Evolutionary conservation across 2,888 invertebrate species (phyloP).

Genomic region (Torymus auratus): DNA sequence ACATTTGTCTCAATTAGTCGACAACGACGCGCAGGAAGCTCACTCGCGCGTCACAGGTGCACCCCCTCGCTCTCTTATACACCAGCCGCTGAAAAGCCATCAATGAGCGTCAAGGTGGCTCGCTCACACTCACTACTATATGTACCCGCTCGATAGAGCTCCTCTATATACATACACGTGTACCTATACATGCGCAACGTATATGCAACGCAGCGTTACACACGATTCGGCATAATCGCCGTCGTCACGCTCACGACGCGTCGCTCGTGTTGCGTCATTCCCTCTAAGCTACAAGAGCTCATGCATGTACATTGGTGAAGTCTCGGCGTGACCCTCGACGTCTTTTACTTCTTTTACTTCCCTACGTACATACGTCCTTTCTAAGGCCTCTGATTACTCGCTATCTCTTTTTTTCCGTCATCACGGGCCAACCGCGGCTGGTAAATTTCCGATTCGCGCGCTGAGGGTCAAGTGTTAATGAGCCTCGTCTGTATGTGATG

Average conservation of each 20-base stretch:
- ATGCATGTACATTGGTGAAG: background rate
- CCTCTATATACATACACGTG: no score
- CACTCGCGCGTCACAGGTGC: no score
- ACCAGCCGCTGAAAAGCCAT: slow-evolving; percentile 1
- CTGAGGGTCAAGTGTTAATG: slow-evolving; percentile 57
- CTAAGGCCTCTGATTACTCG: no score
- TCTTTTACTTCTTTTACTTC: background rate
- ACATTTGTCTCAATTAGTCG: no score
- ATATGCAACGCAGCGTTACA: no score
- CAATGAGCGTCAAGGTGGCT: slow-evolving; percentile 30
- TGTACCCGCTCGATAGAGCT: no score
- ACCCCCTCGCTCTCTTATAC: no score
- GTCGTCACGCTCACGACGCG: slow-evolving; percentile 23
- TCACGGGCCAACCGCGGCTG: background rate
- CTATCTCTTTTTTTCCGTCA: no score
- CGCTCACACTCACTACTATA: no score
- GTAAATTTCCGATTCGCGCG: slow-evolving; percentile 54
- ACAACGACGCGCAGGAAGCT: no score
- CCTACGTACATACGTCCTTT: background rate
- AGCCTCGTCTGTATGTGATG: slow-evolving; percentile 5
- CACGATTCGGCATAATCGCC: slow-evolving; percentile 34
- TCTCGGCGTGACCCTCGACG: no score
- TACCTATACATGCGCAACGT: no score
- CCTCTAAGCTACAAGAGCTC: background rate
- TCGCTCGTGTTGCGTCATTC: slow-evolving; percentile 20